Base-by-base conservation (phyloP, 2,113 vertebrate genomes). In the Brachyistius frenatus region DNA sequence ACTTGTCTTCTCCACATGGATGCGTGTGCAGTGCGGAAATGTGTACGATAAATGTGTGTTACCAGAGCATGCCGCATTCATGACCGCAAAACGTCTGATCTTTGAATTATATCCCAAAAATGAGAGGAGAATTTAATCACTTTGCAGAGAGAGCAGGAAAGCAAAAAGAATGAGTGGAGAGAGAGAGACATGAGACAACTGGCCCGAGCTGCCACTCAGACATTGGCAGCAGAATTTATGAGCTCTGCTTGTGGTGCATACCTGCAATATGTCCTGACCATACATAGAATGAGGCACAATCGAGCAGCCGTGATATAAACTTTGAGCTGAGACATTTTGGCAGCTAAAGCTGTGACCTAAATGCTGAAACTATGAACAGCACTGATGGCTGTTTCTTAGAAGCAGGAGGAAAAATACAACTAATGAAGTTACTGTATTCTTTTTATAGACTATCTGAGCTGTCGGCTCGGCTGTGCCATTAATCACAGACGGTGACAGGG, bases 211-310 rank as follows among this genome's bases (percentile, higher is more conserved):
- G 90, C 85, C 92, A 88, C 77, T 93, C 89, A 85, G 47, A 75
- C 66, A 11, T 2, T 92, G 90, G 90, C 92, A 82, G 80, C 78
- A 76, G 78, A 30, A 78, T 69, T 61, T 46, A 79, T 79, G 81
- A 69, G 72, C 78, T 78, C 78, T 58, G 80, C 88, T 91, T 89
- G 81, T 86, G 82, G 87, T 71, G 57, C 86, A 90, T 90, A 90
- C 79, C 86, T 86, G 81, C 76, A 41, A n/a, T 46, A 67, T 47
- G 53, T 86, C 84, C 83, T 93, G 91, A 92, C 93, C 93, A 93
- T 93, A 95, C 90, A 94, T 93, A 94, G 93, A 91, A 81, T 91
- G 76, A 80, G 78, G 53, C 88, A 69, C 81, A 85, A 86, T 83
- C 80, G 79, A 62, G 67, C 85, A 71, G 88, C 81, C 54, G 5